phyloP scores from a whole-genome alignment of 2,113 vertebrate species.

The Lepisosteus osseus region DNA sequence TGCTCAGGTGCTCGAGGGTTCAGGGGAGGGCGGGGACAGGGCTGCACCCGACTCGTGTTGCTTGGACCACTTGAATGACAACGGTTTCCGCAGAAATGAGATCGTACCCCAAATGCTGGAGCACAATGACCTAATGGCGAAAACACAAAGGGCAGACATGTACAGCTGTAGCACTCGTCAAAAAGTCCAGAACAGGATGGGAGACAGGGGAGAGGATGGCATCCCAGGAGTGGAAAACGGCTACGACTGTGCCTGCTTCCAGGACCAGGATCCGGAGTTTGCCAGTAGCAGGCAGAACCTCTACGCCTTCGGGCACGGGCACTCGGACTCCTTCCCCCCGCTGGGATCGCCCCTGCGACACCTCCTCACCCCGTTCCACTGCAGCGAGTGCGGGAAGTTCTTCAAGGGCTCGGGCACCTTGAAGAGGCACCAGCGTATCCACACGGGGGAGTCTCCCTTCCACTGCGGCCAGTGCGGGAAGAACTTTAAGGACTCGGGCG shows the following conservation, averaged over 20 bases:
- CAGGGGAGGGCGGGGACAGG: neutral
- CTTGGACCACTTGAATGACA: no score
- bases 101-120: no score
- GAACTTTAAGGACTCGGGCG: constrained; percentile 21
- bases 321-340: neutral
- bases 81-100: no score
- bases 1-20: neutral
- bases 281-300: neutral
- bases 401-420: constrained; percentile 22
- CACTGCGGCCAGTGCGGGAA: constrained; percentile 27
- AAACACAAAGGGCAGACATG: no score
- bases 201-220: no score
- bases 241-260: neutral
- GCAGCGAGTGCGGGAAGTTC: constrained; percentile 18
- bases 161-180: no score
- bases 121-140: no score
- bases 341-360: neutral
- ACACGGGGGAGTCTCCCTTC: constrained; percentile 23
- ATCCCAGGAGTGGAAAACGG: no score
- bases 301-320: neutral
- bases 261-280: neutral
- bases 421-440: constrained; percentile 16
- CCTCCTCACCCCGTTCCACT: constrained; percentile 8
- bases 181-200: no score
- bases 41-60: neutral